Percentiles rank a stretch among this genome's conserved stretches.
These are phyloP conservation scores for Tenrec ecaudatus DNA, from an alignment of 2,113 vertebrate genomes.

Conservation along the genomic window DNA sequence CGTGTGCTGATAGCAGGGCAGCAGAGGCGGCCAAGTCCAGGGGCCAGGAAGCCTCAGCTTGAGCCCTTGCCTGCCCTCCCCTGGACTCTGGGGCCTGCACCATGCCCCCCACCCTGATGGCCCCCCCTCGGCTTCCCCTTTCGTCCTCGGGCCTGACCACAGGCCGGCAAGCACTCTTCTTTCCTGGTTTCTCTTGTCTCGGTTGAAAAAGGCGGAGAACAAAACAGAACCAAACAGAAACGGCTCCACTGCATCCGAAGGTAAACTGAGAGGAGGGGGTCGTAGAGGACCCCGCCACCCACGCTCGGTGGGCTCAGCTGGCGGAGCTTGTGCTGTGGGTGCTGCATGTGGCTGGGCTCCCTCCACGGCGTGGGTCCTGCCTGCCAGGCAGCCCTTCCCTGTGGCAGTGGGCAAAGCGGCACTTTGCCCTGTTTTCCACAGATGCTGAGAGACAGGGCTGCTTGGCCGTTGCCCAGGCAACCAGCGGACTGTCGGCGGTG, in stretches of 20 bases:
- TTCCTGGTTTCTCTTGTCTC: conserved; percentile 62
- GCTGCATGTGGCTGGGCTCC: no score
- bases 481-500: conserved; percentile 31
- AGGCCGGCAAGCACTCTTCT: background rate
- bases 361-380: no score
- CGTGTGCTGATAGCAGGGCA: background rate
- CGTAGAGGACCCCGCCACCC: background rate
- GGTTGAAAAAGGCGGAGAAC: background rate
- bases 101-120: no score
- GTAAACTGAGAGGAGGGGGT: background rate
- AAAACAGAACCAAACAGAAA: background rate
- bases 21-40: background rate
- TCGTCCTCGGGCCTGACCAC: background rate
- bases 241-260: background rate
- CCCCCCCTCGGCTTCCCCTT: background rate
- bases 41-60: background rate
- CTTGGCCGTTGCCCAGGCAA: conserved; percentile 59
- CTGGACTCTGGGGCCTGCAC: background rate
- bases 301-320: no score
- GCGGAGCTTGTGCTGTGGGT: no score
- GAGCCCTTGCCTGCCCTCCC: background rate
- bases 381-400: background rate
- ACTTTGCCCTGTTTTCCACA: conserved; percentile 69
- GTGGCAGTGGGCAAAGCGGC: conserved; percentile 34
- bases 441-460: conserved; percentile 56